Evolutionary conservation across 1,140 invertebrate species (phyloP).

Genomic region (Drosophila melanogaster): Release_6_plus_ISO1_MT NC_004354.4:15638001-15638500

Average conservation of each 20-base stretch:
- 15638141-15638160: constrained; percentile 20
- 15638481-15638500: too few relatives aligned
- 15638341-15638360: too few relatives aligned
- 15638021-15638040: constrained; percentile 23
- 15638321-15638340: too few relatives aligned
- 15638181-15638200: background rate
- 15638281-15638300: too few relatives aligned
- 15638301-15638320: too few relatives aligned
- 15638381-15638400: background rate
- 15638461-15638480: too few relatives aligned
- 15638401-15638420: background rate
- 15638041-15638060: constrained; percentile 3
- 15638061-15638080: background rate
- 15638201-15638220: background rate
- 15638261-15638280: too few relatives aligned
- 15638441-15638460: background rate
- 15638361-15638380: too few relatives aligned
- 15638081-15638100: background rate
- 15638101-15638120: constrained; percentile 46
- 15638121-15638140: constrained; percentile 49
- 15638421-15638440: background rate
- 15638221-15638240: background rate
- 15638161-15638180: background rate
- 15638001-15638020: background rate
- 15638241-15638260: too few relatives aligned